Base-by-base conservation (phyloP, 2,888 invertebrate species). In the Crossocerus cetratus region DNA sequence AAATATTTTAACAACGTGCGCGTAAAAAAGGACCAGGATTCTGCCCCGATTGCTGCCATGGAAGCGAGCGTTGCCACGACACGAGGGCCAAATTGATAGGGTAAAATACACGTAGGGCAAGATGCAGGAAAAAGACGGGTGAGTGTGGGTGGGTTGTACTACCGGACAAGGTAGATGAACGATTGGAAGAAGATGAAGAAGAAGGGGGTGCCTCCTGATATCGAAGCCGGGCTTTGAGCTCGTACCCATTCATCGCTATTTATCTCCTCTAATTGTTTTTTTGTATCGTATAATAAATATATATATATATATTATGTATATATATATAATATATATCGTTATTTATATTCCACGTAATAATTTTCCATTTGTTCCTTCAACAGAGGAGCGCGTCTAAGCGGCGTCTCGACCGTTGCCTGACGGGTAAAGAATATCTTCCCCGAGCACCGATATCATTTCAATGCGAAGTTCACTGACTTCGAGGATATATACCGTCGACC, bases 211-310 rank as follows among this genome's bases (percentile, higher is more conserved):
- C 81, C 79, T 83, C 77, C 73, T 73, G 76, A 78, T 32, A 32
- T 83, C 80, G 79, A 84, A 84, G 78, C 81, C 81, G 77, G 74
- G 81, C 83, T 84, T 83, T 80, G 81, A 86, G 82, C 82, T 85
- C 83, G 82, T 83, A 82, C 81, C 77, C 81, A 76, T 81, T 80
- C 76, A 76, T 76, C 70, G 74, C 74, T 73, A 82, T 60, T 83
- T 79, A 77, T 80, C 83, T 83, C 80, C 82, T 83, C 85, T 88
- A 87, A 83, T 86, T 87, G 83, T 66, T 86, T 59, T 61, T 72
- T 64, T 63, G 23, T 69, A 86, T 87, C 81, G 87, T 89, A 88
- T 88, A 87, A 87, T 88, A 89, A 86, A 89, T 88, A 87, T 82
- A 87, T 85, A 83, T 81, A 79, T 84, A 83, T 84, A 83, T 84